Evolutionary conservation across 2,797 vertebrate genomes (phyloP).

Genomic region (Chiroxiphia lanceolata): DNA sequence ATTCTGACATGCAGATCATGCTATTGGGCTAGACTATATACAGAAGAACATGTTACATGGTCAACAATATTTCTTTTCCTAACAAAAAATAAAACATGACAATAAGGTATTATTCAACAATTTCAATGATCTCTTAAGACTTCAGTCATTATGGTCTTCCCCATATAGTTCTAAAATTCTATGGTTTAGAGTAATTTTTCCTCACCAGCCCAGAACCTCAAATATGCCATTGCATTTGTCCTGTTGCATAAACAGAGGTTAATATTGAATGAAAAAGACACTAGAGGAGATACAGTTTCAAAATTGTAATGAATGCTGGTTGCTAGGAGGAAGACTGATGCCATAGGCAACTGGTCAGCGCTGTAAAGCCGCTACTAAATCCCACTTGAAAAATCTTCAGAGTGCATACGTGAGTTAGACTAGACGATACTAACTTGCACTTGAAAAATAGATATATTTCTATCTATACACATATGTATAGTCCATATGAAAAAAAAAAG

Average conservation of each 20-base stretch:
- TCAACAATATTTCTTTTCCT: slow-evolving; percentile 62
- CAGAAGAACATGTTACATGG: slow-evolving; percentile 61
- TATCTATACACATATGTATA: slow-evolving; percentile 25
- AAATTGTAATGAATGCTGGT: slow-evolving; percentile 58
- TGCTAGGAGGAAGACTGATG: slow-evolving; percentile 60
- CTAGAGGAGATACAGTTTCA: slow-evolving; percentile 34
- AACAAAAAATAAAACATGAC: slow-evolving; percentile 60
- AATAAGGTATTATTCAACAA: slow-evolving; percentile 72
- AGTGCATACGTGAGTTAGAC: slow-evolving; percentile 47
- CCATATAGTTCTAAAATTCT: slow-evolving; percentile 38
- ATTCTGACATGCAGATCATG: slow-evolving; percentile 80
- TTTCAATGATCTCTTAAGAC: slow-evolving; percentile 59
- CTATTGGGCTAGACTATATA: slow-evolving; percentile 68
- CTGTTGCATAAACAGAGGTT: slow-evolving; percentile 60
- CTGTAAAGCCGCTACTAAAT: slow-evolving; percentile 43
- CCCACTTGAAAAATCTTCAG: slow-evolving; percentile 52
- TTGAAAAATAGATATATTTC: slow-evolving; percentile 57
- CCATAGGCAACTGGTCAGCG: slow-evolving; percentile 43
- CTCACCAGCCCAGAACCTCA: slow-evolving; percentile 63
- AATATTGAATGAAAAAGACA: slow-evolving; percentile 53
- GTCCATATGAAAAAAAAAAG: slow-evolving; percentile 46
- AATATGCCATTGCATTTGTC: slow-evolving; percentile 58
- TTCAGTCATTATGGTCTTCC: not conserved
- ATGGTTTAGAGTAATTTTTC: slow-evolving; percentile 5
- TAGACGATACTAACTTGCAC: slow-evolving; percentile 47